phyloP scores from a whole-genome alignment of 2,113 vertebrate species.

The Dasyornis broadbenti region DNA sequence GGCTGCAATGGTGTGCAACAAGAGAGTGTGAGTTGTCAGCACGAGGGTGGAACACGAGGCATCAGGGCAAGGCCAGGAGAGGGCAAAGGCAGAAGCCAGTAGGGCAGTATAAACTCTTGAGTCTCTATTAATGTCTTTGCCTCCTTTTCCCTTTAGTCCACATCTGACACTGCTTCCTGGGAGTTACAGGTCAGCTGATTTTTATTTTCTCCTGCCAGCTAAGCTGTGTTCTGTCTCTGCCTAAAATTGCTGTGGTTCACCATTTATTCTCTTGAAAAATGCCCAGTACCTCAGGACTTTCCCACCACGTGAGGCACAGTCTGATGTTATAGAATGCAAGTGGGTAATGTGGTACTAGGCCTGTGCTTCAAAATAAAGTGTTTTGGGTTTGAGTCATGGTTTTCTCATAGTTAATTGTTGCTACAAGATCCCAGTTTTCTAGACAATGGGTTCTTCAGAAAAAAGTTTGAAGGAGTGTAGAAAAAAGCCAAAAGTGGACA shows the following conservation, averaged over 20 bases:
- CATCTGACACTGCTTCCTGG: neutral
- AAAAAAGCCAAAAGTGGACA: neutral
- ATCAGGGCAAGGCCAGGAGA: neutral
- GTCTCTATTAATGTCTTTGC: neutral
- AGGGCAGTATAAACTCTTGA: neutral
- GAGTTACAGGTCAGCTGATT: neutral
- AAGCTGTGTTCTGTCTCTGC: neutral
- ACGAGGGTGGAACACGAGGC: rapidly evolving
- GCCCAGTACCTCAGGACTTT: neutral
- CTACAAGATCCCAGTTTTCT: neutral
- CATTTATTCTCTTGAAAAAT: neutral
- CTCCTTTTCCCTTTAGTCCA: neutral
- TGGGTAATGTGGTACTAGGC: neutral
- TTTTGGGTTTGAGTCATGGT: neutral
- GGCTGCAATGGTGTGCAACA: neutral
- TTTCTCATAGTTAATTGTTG: neutral
- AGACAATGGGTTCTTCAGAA: neutral
- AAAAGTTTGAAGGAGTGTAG: neutral
- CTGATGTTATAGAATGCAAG: neutral
- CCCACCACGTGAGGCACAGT: neutral
- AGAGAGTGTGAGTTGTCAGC: rapidly evolving
- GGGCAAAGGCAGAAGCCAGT: neutral
- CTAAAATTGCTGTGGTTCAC: neutral
- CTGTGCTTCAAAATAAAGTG: neutral
- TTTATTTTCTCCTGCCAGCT: neutral